Conservation (phyloP, 2,888 invertebrate species). For the Clunio marinus region DNA sequence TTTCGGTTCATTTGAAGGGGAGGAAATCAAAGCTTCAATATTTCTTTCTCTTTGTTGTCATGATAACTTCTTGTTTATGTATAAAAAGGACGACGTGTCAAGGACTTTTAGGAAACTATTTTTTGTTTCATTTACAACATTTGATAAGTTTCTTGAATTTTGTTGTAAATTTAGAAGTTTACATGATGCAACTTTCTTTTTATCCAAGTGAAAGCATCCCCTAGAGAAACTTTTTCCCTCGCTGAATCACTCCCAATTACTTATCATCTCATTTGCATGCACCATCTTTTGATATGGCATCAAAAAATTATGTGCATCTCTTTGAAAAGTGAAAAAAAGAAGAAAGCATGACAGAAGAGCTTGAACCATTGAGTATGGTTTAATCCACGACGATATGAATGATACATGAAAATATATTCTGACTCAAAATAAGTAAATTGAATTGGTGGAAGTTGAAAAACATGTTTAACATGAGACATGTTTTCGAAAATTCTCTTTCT, state of each 20-base stretch:
- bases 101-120: constrained; percentile 17
- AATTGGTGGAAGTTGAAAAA: not conserved
- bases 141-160: too few species aligned
- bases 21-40: too few species aligned
- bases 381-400: too few species aligned
- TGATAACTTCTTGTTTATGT: not conserved
- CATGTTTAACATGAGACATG: not conserved
- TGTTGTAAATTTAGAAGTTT: too few species aligned
- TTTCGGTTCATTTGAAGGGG: not conserved
- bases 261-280: constrained; percentile 32
- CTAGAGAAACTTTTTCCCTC: not conserved
- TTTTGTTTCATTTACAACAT: too few species aligned
- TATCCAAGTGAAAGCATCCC: not conserved
- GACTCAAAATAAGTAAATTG: not conserved
- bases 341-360: too few species aligned
- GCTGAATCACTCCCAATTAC: constrained; percentile 8
- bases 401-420: not conserved
- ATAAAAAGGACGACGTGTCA: constrained; percentile 23
- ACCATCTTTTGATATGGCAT: constrained; percentile 23
- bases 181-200: too few species aligned
- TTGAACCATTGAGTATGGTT: too few species aligned
- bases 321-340: too few species aligned
- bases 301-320: not conserved
- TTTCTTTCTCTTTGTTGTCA: too few species aligned
- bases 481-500: not conserved